phyloP scores from a whole-genome alignment of 2,113 vertebrate genomes.

The Planiliza haematocheilus region DNA sequence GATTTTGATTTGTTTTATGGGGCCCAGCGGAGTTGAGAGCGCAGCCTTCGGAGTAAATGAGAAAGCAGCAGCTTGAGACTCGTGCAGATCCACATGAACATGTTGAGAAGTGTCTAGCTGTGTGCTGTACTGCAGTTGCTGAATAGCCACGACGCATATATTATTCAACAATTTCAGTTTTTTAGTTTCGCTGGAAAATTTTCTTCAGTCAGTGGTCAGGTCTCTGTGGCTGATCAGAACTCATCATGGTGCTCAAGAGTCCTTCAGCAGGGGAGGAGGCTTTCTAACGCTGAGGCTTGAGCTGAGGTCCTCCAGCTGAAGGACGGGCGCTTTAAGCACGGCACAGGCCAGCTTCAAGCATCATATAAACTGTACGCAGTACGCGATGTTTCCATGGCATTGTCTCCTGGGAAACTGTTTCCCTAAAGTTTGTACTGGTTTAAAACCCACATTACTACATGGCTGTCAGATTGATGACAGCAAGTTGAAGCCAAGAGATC shows the following conservation, averaged over 20 bases:
- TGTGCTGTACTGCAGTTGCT: neutral
- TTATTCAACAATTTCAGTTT: neutral
- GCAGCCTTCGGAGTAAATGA: no score
- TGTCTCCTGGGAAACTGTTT: neutral
- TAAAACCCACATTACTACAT: neutral
- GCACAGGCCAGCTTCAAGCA: no score
- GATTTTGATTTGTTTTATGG: no score
- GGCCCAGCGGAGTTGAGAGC: no score
- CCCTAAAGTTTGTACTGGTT: neutral
- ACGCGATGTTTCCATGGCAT: constrained; percentile 35
- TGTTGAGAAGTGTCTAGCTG: no score
- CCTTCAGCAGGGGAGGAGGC: constrained; percentile 17
- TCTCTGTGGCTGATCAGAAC: neutral
- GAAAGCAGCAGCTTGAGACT: no score
- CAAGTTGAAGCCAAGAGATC: no score
- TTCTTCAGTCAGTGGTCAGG: constrained; percentile 15
- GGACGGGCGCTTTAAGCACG: neutral
- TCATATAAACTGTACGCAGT: neutral
- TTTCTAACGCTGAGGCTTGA: neutral
- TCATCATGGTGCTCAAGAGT: constrained; percentile 22
- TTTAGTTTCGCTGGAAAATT: neutral
- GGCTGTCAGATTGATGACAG: neutral
- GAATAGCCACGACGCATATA: no score
- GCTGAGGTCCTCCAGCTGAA: constrained; percentile 28
- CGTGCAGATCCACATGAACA: no score